Evolutionary conservation across 2,113 vertebrate genomes (phyloP).

Genomic region (Turnix velox): DNA sequence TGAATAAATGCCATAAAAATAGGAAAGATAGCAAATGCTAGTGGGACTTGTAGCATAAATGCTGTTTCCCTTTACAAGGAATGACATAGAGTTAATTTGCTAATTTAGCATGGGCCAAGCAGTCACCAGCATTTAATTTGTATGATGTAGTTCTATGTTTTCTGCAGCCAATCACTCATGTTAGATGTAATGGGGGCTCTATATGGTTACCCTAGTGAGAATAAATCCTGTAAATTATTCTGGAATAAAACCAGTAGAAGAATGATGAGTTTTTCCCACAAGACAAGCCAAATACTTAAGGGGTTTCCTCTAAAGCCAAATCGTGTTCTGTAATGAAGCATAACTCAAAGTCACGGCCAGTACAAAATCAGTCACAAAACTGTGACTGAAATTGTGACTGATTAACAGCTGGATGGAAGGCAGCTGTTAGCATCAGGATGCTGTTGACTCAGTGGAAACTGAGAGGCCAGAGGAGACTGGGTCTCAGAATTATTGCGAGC

Average conservation of each 20-base stretch:
- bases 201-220: not conserved
- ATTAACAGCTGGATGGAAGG: not conserved
- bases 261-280: not conserved
- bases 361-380: not conserved
- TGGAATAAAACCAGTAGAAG: not conserved
- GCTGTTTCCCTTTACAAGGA: not conserved
- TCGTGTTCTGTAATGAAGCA: not conserved
- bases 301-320: not conserved
- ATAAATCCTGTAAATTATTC: not conserved
- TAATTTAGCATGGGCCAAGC: not conserved
- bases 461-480: not conserved
- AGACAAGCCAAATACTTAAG: not conserved
- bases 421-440: not conserved
- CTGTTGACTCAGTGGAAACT: not conserved
- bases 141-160: not conserved
- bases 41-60: rapidly evolving
- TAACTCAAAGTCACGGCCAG: not conserved
- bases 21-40: not conserved
- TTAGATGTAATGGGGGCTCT: not conserved
- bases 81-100: not conserved
- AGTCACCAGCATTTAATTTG: not conserved
- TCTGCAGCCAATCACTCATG: not conserved
- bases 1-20: not conserved
- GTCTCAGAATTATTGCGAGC: rapidly evolving
- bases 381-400: not conserved